Evolutionary conservation across 1,140 invertebrate genomes (phyloP).

Genomic region (Ceratosolen solmsi): DNA sequence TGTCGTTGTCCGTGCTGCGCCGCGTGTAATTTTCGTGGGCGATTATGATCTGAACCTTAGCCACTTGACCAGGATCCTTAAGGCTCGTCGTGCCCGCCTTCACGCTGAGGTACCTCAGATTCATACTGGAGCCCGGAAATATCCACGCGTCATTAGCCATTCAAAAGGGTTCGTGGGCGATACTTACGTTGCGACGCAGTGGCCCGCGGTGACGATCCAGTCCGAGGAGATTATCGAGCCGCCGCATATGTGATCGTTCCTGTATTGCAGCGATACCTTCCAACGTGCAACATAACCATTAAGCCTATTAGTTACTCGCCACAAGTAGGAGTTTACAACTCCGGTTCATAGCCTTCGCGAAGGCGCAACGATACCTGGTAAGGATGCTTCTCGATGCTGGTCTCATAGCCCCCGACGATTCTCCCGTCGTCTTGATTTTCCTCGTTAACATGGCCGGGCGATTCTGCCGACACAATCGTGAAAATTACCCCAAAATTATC

Average conservation of each 20-base stretch:
- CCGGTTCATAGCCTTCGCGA: background rate
- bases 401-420: slow-evolving; percentile 62
- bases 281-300: background rate
- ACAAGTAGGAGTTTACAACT: background rate
- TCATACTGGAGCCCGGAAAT: background rate
- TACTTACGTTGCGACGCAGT: slow-evolving; percentile 71
- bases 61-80: slow-evolving; percentile 51
- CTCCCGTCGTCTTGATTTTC: slow-evolving; percentile 53
- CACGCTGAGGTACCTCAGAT: slow-evolving; percentile 30
- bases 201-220: slow-evolving; percentile 74
- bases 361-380: slow-evolving; percentile 64
- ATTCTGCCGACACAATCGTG: background rate
- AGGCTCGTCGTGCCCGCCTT: slow-evolving; percentile 57
- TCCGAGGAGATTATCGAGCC: slow-evolving; percentile 71
- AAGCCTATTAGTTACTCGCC: background rate
- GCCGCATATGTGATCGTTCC: slow-evolving; percentile 70
- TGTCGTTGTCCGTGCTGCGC: slow-evolving; percentile 58
- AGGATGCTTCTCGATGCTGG: slow-evolving; percentile 62
- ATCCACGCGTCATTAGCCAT: background rate
- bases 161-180: background rate
- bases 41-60: slow-evolving; percentile 50
- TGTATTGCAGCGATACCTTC: slow-evolving; percentile 62
- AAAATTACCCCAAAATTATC: background rate
- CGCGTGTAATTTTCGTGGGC: slow-evolving; percentile 59
- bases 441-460: background rate